These are phyloP conservation scores for Ectropis grisescens DNA, from an alignment of 1,140 invertebrate species.

Conservation along the genomic window DNA sequence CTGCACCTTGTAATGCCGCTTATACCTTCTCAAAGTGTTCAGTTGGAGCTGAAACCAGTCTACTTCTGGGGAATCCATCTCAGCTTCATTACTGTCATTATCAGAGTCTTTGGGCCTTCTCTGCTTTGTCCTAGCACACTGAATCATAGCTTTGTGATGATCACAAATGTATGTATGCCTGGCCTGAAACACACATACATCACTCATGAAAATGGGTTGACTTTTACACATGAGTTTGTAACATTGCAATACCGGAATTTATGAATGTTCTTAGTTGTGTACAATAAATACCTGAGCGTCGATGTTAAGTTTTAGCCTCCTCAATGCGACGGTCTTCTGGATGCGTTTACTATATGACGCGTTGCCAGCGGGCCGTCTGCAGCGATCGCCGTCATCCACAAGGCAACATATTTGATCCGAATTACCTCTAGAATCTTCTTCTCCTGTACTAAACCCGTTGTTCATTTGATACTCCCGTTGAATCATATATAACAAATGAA, in stretches of 20 bases:
- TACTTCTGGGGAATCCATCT: slow-evolving; percentile 91
- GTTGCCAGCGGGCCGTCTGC: slow-evolving; percentile 90
- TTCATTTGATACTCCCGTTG: slow-evolving; percentile 73
- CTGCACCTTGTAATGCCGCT: slow-evolving; percentile 92
- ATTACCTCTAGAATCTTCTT: slow-evolving; percentile 87
- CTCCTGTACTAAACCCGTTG: slow-evolving; percentile 91
- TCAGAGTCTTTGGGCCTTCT: slow-evolving; percentile 92
- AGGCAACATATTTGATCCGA: slow-evolving; percentile 94
- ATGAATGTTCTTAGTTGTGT: slow-evolving; percentile 2
- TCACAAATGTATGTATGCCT: slow-evolving; percentile 98
- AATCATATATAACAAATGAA: slow-evolving; percentile 68
- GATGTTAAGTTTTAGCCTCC: slow-evolving; percentile 89
- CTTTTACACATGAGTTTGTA: too few species aligned
- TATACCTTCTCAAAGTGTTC: slow-evolving; percentile 92
- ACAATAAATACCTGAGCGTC: slow-evolving; percentile 79
- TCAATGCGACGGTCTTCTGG: slow-evolving; percentile 95
- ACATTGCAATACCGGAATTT: background rate
- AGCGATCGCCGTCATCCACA: slow-evolving; percentile 90
- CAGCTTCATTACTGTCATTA: slow-evolving; percentile 90
- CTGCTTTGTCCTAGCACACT: slow-evolving; percentile 88
- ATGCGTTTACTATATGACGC: slow-evolving; percentile 97
- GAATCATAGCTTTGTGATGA: slow-evolving; percentile 95
- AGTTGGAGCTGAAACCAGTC: slow-evolving; percentile 94
- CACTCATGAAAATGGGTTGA: too few species aligned
- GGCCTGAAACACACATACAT: slow-evolving; percentile 76